Evolutionary conservation across 2,888 invertebrate species (phyloP).

Genomic region (Altica lythri): DNA sequence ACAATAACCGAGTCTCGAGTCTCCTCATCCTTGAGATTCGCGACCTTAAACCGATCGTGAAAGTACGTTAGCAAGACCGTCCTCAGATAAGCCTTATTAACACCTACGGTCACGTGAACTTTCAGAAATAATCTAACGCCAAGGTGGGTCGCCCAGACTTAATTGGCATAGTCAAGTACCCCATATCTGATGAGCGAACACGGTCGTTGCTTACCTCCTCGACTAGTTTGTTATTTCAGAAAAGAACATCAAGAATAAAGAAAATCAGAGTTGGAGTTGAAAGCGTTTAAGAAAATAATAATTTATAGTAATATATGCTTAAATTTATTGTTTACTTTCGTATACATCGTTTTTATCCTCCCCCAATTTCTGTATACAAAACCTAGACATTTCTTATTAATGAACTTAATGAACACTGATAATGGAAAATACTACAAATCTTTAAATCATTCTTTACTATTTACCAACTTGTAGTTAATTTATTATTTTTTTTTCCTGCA

Average conservation of each 20-base stretch:
- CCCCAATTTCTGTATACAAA: too few relatives aligned
- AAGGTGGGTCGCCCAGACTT: constrained; percentile 51
- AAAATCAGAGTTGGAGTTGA: constrained; percentile 7
- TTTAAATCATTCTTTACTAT: too few relatives aligned
- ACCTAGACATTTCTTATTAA: too few relatives aligned
- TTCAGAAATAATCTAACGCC: constrained; percentile 45
- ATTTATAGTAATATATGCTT: too few relatives aligned
- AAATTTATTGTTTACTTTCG: too few relatives aligned
- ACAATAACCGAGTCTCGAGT: too few relatives aligned
- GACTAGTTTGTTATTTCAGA: constrained; percentile 6
- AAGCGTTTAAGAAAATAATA: too few relatives aligned
- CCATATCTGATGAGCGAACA: constrained; percentile 44
- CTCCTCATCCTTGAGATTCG: constrained; percentile 25
- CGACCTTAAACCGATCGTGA: constrained; percentile 39
- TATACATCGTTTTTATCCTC: too few relatives aligned
- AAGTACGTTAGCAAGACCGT: constrained; percentile 34
- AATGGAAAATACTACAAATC: too few relatives aligned
- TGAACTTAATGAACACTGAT: too few relatives aligned
- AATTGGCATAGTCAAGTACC: constrained; percentile 52
- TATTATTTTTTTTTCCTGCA: too few relatives aligned
- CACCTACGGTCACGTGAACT: constrained; percentile 53
- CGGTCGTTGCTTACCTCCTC: constrained; percentile 2
- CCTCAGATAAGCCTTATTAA: constrained; percentile 51
- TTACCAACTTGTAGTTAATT: too few relatives aligned
- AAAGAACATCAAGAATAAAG: constrained; percentile 3